Evolutionary conservation across 1,140 invertebrate genomes (phyloP).

Genomic region (Wasmannia auropunctata): DNA sequence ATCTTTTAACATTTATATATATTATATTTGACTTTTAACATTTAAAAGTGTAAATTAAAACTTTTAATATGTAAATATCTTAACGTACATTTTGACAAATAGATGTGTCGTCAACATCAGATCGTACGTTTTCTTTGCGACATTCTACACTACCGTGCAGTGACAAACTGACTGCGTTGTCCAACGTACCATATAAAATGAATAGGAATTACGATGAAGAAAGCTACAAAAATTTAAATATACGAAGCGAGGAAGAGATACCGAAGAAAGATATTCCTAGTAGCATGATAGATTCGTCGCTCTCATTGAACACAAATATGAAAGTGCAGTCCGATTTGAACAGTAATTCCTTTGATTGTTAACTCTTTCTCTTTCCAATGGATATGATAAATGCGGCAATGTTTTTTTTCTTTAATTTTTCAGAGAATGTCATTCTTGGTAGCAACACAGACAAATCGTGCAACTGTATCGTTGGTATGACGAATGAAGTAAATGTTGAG

Average conservation of each 20-base stretch:
- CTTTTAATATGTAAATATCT: not conserved
- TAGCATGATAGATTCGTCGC: not conserved
- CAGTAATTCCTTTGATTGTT: constrained; percentile 38
- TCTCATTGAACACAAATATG: not conserved
- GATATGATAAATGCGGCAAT: not conserved
- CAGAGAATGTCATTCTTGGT: constrained; percentile 66
- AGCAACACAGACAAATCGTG: constrained; percentile 77
- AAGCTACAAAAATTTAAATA: constrained; percentile 21
- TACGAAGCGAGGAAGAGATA: constrained; percentile 2
- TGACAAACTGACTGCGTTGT: not conserved
- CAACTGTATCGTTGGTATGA: constrained; percentile 78
- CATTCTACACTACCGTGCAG: constrained; percentile 11
- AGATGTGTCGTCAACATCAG: not conserved
- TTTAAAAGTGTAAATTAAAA: not conserved
- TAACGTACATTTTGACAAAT: not conserved
- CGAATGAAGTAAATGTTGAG: constrained; percentile 76
- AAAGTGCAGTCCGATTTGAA: constrained; percentile 6
- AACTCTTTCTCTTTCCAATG: not conserved
- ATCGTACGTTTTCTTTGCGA: constrained; percentile 30
- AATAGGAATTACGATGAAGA: constrained; percentile 19
- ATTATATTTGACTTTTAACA: not conserved
- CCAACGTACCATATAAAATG: not conserved
- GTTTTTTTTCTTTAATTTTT: not conserved
- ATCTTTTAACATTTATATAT: not conserved
- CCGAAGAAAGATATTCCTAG: constrained; percentile 51